Evolutionary conservation across 1,140 invertebrate genomes (phyloP).

Genomic region (Achroia grisella): DNA sequence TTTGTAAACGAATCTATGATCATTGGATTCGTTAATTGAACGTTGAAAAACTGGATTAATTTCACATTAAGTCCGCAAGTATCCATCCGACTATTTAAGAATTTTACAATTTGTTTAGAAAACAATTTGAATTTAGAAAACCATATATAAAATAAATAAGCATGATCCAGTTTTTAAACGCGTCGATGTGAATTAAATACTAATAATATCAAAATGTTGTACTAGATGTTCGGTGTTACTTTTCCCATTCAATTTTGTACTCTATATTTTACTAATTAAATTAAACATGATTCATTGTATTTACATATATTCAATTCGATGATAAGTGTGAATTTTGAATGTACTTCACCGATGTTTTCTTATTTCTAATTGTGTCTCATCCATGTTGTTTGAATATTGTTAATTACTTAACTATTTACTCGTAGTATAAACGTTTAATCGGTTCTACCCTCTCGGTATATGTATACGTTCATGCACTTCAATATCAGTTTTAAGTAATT

Average conservation of each 20-base stretch:
- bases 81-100: too few species aligned
- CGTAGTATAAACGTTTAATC: conserved; percentile 8
- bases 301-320: conserved; percentile 3
- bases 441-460: neutral
- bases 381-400: conserved; percentile 8
- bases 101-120: too few species aligned
- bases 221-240: conserved; percentile 15
- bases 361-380: conserved; percentile 8
- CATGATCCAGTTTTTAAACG: conserved; percentile 4
- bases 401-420: neutral
- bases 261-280: neutral
- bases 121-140: neutral
- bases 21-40: conserved; percentile 3
- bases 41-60: conserved; percentile 4
- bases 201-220: neutral
- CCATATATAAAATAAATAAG: neutral
- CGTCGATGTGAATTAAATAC: neutral
- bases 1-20: conserved; percentile 8
- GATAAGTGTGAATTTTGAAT: conserved; percentile 3
- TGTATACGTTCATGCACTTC: neutral
- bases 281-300: too few species aligned
- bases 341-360: conserved; percentile 2
- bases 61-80: neutral
- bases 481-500: neutral
- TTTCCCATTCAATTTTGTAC: conserved; percentile 4